Evolutionary conservation across 2,797 vertebrate genomes (phyloP).

Genomic region (Chaunax sp.): DNA sequence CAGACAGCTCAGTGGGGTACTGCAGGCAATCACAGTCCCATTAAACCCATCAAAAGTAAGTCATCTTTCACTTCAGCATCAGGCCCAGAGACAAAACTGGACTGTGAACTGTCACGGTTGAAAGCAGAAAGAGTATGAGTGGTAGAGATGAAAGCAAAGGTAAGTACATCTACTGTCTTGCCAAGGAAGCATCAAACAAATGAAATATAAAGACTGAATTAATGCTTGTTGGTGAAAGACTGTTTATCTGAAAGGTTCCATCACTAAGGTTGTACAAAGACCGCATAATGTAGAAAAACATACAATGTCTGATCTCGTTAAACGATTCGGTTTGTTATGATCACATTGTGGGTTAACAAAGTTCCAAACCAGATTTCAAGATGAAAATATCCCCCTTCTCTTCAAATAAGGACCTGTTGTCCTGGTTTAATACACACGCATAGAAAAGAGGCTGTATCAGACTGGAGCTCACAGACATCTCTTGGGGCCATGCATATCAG

Average conservation of each 20-base stretch:
- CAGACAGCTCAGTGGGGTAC: conserved; percentile 40
- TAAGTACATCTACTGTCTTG: conserved; percentile 14
- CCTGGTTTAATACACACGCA: conserved; percentile 6
- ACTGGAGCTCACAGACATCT: conserved; percentile 40
- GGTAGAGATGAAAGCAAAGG: conserved; percentile 42
- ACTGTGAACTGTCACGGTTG: conserved; percentile 44
- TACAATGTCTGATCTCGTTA: background rate
- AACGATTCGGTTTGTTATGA: background rate
- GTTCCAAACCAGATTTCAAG: background rate
- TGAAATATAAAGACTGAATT: conserved; percentile 9
- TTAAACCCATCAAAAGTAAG: conserved; percentile 61
- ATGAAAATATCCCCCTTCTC: background rate
- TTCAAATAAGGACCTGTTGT: conserved; percentile 12
- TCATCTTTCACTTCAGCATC: conserved; percentile 41
- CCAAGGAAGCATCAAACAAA: conserved; percentile 7
- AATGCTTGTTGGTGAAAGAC: background rate
- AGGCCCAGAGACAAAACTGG: conserved; percentile 44
- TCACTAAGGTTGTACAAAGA: background rate
- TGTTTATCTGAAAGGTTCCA: background rate
- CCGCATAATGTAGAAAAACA: background rate
- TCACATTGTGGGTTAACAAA: background rate
- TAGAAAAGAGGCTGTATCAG: conserved; percentile 18
- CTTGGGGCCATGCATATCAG: conserved; percentile 45
- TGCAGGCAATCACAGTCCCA: conserved; percentile 48
- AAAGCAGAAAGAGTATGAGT: conserved; percentile 18